Evolutionary conservation across 92 coral and sea anemone species (phyloP), one percentile per base, ranked within the genome.

Genomic region (Diadumene lineata): DNA sequence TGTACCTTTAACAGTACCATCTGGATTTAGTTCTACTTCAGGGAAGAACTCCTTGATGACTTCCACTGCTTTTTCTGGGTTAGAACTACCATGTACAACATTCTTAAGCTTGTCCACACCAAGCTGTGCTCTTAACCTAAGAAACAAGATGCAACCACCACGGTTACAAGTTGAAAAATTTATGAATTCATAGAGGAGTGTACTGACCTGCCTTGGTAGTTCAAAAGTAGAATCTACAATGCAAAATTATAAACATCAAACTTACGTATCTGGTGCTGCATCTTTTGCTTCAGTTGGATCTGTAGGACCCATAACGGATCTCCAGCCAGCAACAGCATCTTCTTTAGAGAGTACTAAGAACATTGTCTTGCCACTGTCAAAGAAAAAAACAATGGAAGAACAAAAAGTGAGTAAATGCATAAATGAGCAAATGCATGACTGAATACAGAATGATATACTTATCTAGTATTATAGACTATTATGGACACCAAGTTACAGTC

Each of bases 281-380:
- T 96, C 96, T 61, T 86, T 70, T 13, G 99, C 99, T 77, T 92
- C 88, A 38, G 72, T 88, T 64, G 99, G 99, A 74, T 96, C 99
- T 46, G 96, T 89, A 38, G 99, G 99, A 31, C 99, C 99, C 99
- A 96, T 96, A 75, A 96, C 21, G 13, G 96, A 89, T 71, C 97
- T 89, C 99, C 97, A 96, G 4, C 99, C 99, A 72, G 72, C 43
- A 25, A 96, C 91, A 16, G 99, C 99, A 76, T 96, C 99, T 78
- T 96, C 99, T 89, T 86, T 84, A 31, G 91, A 79, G 70, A 96
- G 85, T 19, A 96, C 92, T 69, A 96, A 71, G 55, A 96, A 88
- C 72, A 88, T 81, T 28, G 97, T 92, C 18, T 90, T 87, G 44
- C 99, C 99, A 85, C 99, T 96, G 75, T 26, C 66, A 34, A 21